A percentile compares a stretch with the other conserved stretches of the same genome.
These are phyloP conservation scores for Arctia plantaginis DNA, from an alignment of 2,888 invertebrate genomes.

Conservation along the genomic window DNA sequence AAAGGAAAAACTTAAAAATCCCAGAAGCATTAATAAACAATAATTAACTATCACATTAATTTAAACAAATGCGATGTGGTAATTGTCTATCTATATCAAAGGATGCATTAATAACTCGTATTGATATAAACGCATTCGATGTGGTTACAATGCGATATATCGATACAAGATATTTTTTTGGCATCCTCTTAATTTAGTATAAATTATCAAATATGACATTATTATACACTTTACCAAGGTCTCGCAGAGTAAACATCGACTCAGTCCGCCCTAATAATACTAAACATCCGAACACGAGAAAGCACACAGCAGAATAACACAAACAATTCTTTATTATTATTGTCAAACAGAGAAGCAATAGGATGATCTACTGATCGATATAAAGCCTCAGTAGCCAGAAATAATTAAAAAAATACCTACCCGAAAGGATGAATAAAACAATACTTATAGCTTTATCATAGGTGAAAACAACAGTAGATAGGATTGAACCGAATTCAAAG, in stretches of 20 bases:
- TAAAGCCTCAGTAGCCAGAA: neutral
- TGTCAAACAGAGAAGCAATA: neutral
- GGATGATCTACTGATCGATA: neutral
- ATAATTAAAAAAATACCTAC: neutral
- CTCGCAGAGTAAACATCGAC: neutral
- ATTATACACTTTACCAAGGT: constrained; percentile 1
- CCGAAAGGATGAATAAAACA: neutral
- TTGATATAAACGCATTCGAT: too few relatives aligned
- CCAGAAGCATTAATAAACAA: neutral
- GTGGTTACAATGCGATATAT: too few relatives aligned
- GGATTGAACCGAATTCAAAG: neutral
- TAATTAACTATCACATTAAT: neutral
- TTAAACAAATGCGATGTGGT: too few relatives aligned
- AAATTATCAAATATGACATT: neutral
- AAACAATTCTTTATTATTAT: neutral
- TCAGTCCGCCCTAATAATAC: too few relatives aligned
- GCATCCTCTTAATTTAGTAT: too few relatives aligned
- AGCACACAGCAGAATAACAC: neutral
- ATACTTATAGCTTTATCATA: neutral
- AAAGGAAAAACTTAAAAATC: neutral
- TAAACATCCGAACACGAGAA: neutral
- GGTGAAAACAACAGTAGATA: neutral
- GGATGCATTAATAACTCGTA: too few relatives aligned
- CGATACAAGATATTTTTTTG: too few relatives aligned
- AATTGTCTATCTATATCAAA: too few relatives aligned